Evolutionary conservation across 2,113 vertebrate species (phyloP), one percentile per base, ranked within the genome.

Genomic region (Ctenomys sociabilis): DNA sequence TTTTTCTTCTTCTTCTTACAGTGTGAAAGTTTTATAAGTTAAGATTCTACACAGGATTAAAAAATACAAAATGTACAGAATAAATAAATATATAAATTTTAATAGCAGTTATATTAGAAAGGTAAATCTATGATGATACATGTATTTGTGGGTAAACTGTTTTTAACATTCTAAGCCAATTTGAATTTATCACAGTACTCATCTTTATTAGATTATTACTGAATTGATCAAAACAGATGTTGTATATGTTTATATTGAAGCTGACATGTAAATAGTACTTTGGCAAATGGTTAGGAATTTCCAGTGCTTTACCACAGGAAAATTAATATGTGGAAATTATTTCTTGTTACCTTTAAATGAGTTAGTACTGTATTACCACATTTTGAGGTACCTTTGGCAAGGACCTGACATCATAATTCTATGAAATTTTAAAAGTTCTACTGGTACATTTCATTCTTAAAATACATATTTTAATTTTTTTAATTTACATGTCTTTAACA

Each of bases 331-430:
- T 45, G 82, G 59, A 11, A 63, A 68, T 40, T 80, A 72, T 28
- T 82, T 84, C 72, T 85, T 81, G 32, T 93, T 66, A 17, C 24
- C 32, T 54, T 95, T 22, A 93, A 17, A 52, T 72, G 49, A 24
- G 14, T 88, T 85, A 72, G 24, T 61, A 57, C 43, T 88, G 12
- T 73, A 43, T 75, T 45, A 75, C 80, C 77, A 52, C 16, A 85
- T 95, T 73, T 73, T 87, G 68, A 80, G 37, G 10, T 91, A 78
- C 14, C 19, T 80, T 93, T 95, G 93, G 66, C 72, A 82, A 90
- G 12, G 8, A 10, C 35, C 45, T 88, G 84, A 19, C 13, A 28
- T 87, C 70, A 57, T 72, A 88, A 21, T 85, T 88, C 49, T 40
- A 0, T 68, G 63, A 88, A 83, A 72, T 93, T 61, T 77, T 13